A percentile compares a stretch with the other conserved stretches of the same genome.
Evolutionary conservation across 2,888 invertebrate genomes (phyloP).

Genomic region (Cryptus armator): DNA sequence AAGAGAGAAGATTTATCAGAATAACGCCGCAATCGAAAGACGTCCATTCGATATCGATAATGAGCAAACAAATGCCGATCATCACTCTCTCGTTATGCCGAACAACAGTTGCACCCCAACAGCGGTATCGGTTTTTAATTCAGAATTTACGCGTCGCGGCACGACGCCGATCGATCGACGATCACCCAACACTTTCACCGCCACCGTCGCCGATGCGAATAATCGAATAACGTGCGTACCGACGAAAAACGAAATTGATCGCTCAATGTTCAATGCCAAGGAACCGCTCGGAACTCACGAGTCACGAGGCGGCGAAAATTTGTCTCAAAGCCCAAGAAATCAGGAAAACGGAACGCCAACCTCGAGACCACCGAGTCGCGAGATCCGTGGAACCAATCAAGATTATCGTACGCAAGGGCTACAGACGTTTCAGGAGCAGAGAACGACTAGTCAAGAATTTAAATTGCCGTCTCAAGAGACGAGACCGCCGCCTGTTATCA

Average conservation of each 20-base stretch:
- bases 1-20: conserved; percentile 76
- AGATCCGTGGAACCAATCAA: conserved; percentile 63
- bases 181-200: conserved; percentile 71
- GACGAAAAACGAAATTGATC: conserved; percentile 73
- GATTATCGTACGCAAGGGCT: conserved; percentile 68
- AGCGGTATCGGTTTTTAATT: conserved; percentile 70
- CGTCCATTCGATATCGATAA: conserved; percentile 76
- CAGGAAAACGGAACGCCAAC: conserved; percentile 73
- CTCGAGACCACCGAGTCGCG: conserved; percentile 73
- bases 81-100: conserved; percentile 57
- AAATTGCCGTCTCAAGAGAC: conserved; percentile 73
- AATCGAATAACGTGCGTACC: conserved; percentile 59
- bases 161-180: conserved; percentile 69
- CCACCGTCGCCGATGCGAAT: conserved; percentile 63
- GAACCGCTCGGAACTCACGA: conserved; percentile 68
- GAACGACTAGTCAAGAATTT: conserved; percentile 72
- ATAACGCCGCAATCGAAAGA: conserved; percentile 72
- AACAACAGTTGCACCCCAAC: conserved; percentile 56
- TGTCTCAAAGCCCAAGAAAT: conserved; percentile 64
- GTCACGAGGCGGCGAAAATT: conserved; percentile 31
- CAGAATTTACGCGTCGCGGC: conserved; percentile 70
- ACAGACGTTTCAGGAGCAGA: conserved; percentile 43
- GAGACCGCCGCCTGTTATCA: conserved; percentile 69
- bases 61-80: conserved; percentile 65
- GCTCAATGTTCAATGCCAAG: conserved; percentile 73